Conservation (phyloP, 2,888 invertebrate species). For the Tricholauxania praeusta region DNA sequence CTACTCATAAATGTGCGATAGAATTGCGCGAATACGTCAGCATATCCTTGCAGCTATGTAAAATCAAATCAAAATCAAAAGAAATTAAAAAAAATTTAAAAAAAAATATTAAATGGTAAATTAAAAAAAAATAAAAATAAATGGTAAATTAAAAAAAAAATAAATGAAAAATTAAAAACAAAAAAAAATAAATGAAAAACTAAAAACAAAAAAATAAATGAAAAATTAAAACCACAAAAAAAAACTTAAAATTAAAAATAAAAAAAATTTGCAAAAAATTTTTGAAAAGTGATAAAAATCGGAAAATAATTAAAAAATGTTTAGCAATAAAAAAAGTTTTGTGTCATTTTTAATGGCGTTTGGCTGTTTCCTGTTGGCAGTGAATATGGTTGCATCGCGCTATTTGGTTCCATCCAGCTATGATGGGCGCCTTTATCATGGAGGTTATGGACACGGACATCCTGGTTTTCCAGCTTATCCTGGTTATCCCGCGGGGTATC, state of each 20-base stretch:
- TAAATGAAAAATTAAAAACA: too few relatives aligned
- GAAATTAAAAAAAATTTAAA: conserved; percentile 27
- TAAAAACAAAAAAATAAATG: conserved; percentile 7
- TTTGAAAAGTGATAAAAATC: conserved; percentile 17
- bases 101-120: not conserved
- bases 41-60: conserved; percentile 23
- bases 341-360: conserved; percentile 36
- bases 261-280: conserved; percentile 24
- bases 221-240: conserved; percentile 4
- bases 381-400: conserved; percentile 37
- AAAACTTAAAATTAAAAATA: not conserved
- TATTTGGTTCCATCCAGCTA: conserved; percentile 13
- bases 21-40: conserved; percentile 16
- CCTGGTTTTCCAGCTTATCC: too few relatives aligned
- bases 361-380: conserved; percentile 1
- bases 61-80: conserved; percentile 35
- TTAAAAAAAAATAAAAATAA: not conserved
- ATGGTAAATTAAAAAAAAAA: not conserved
- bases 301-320: conserved; percentile 4
- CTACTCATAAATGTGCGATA: conserved; percentile 11
- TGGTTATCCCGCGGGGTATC: too few relatives aligned
- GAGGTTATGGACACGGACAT: too few relatives aligned
- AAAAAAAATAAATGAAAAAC: conserved; percentile 10
- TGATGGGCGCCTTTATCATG: conserved; percentile 29
- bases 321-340: conserved; percentile 7